A percentile compares a stretch with the other conserved stretches of the same genome.
These are phyloP conservation scores for Poecile montanus DNA, from an alignment of 2,797 vertebrate genomes.

Conservation along the genomic window DNA sequence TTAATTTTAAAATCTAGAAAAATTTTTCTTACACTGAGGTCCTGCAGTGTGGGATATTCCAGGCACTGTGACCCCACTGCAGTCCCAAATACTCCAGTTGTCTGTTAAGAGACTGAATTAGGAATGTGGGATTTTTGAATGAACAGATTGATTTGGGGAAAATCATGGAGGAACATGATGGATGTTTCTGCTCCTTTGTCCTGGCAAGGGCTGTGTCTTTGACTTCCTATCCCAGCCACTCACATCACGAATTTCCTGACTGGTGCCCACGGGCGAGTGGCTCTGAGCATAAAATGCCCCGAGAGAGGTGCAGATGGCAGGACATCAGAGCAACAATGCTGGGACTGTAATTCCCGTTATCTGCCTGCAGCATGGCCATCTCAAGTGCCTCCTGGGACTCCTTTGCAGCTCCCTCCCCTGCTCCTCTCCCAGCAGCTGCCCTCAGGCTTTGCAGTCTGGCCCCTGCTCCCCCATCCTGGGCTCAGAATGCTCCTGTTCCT, in stretches of 20 bases:
- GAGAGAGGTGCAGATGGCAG: slow-evolving; percentile 42
- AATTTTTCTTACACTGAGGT: not conserved
- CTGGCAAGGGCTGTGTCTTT: not conserved
- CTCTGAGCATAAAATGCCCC: not conserved
- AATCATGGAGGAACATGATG: rapidly evolving
- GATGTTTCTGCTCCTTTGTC: not conserved
- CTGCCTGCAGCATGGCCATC: slow-evolving; percentile 24
- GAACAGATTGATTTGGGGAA: not conserved
- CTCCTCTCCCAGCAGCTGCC: not conserved
- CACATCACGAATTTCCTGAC: not conserved
- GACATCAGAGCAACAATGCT: not conserved
- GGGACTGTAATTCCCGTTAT: slow-evolving; percentile 50
- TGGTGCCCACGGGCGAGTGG: not conserved
- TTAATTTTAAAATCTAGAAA: not conserved
- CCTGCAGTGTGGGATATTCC: not conserved
- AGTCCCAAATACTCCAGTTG: not conserved
- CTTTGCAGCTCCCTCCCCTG: not conserved
- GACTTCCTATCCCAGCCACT: not conserved
- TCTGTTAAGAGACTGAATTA: not conserved
- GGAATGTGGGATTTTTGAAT: not conserved
- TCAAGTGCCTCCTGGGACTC: not conserved
- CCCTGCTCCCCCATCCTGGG: not conserved
- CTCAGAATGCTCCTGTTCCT: not conserved
- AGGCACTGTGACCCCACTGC: not conserved
- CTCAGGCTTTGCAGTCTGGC: not conserved